Percentiles rank a stretch among this genome's conserved stretches.
These are phyloP conservation scores for Ochotona princeps DNA, from an alignment of 2,113 vertebrate genomes.

Conservation along the genomic window DNA sequence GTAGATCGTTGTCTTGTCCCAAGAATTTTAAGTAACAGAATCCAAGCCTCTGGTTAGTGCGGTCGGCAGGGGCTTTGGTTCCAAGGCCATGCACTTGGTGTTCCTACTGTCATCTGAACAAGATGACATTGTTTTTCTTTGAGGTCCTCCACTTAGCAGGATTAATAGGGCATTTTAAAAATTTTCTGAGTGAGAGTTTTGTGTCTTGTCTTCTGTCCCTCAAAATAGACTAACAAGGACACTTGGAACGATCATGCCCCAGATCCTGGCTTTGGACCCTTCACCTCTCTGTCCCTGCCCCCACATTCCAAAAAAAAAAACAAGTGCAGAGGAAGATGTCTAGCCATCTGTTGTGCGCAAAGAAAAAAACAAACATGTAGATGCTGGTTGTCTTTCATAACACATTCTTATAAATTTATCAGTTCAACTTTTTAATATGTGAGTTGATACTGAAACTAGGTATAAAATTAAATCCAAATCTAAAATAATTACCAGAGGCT, in stretches of 20 bases:
- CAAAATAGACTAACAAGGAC: neutral
- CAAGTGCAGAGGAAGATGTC: slow-evolving; percentile 14
- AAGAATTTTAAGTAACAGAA: neutral
- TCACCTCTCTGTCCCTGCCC: neutral
- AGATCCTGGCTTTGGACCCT: neutral
- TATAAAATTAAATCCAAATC: slow-evolving; percentile 27
- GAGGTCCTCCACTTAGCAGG: neutral
- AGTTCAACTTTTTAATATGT: slow-evolving; percentile 5
- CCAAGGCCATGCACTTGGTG: neutral
- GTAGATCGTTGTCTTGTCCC: neutral
- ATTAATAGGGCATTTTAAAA: neutral
- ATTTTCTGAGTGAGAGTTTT: slow-evolving; percentile 36
- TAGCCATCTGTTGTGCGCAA: neutral
- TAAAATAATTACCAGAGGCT: slow-evolving; percentile 34
- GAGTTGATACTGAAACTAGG: neutral
- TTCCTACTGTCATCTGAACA: neutral
- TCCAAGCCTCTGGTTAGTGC: neutral
- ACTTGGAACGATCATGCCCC: slow-evolving; percentile 14
- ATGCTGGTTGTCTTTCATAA: neutral
- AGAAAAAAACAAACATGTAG: slow-evolving; percentile 18
- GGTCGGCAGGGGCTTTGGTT: neutral
- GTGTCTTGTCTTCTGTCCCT: slow-evolving; percentile 2
- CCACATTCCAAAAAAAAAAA: neutral
- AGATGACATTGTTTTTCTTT: slow-evolving; percentile 15
- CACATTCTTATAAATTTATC: neutral